Percentiles rank a stretch among this genome's conserved stretches.
Conservation (phyloP, 2,888 invertebrate species). For the Synergus gifuensis region DNA sequence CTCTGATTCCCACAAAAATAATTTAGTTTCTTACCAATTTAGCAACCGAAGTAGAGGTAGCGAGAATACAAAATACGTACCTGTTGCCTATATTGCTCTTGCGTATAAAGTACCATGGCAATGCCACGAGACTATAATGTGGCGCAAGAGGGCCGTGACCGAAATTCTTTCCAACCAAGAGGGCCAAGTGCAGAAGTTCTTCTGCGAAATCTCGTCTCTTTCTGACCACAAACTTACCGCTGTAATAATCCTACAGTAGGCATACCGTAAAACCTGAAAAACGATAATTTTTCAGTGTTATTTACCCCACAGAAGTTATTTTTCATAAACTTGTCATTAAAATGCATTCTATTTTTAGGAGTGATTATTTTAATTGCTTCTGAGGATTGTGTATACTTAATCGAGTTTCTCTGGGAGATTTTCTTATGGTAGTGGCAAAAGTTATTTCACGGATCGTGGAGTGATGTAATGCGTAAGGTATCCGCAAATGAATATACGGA, state of each 20-base stretch:
- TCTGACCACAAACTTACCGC: slow-evolving; percentile 23
- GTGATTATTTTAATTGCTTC: not conserved
- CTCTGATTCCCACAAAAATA: not conserved
- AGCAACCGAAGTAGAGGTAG: slow-evolving; percentile 20
- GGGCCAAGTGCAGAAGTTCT: slow-evolving; percentile 73
- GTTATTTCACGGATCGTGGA: not conserved
- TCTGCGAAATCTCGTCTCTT: slow-evolving; percentile 39
- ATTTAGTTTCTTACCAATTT: not conserved
- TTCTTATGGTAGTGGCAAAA: not conserved
- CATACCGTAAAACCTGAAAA: slow-evolving; percentile 6
- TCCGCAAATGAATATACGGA: slow-evolving; percentile 22
- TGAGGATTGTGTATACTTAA: not conserved
- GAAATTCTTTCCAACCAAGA: slow-evolving; percentile 72
- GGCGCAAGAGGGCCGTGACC: slow-evolving; percentile 70
- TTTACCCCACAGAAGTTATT: not conserved
- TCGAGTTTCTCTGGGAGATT: not conserved
- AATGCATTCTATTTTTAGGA: not conserved
- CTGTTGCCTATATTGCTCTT: slow-evolving; percentile 10
- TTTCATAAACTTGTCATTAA: not conserved
- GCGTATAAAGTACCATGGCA: slow-evolving; percentile 20
- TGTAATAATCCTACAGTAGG: slow-evolving; percentile 15
- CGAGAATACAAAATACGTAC: slow-evolving; percentile 7
- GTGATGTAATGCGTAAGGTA: slow-evolving; percentile 6
- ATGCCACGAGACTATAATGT: slow-evolving; percentile 35
- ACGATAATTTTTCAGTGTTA: not conserved